Evolutionary conservation across 2,113 vertebrate genomes (phyloP).

Genomic region (Bubo blakistoni): DNA sequence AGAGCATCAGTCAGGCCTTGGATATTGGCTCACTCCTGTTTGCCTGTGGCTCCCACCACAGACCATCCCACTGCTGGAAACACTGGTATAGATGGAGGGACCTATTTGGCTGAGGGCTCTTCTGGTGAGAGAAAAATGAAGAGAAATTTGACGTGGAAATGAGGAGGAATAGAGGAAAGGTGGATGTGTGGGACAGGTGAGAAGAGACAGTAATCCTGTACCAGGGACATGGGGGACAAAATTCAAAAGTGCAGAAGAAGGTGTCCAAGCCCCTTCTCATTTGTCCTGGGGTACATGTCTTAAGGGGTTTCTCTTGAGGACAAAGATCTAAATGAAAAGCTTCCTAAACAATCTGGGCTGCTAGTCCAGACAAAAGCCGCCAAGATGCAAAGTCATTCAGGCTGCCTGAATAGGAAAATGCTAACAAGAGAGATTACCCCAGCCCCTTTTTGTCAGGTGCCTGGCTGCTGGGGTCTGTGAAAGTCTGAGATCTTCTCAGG

Average conservation of each 20-base stretch:
- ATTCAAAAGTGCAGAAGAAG: not conserved
- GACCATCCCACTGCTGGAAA: not conserved
- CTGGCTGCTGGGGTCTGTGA: not conserved
- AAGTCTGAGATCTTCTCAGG: not conserved
- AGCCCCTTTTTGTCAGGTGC: not conserved
- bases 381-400: not conserved
- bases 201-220: not conserved
- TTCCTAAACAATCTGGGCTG: not conserved
- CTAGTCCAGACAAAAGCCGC: not conserved
- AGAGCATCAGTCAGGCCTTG: not conserved
- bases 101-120: not conserved
- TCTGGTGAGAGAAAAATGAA: not conserved
- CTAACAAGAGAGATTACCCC: not conserved
- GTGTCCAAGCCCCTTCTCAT: not conserved
- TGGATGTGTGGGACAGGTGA: not conserved
- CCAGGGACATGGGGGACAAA: not conserved
- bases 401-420: not conserved
- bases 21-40: not conserved
- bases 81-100: not conserved
- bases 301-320: not conserved
- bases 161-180: not conserved
- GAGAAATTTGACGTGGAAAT: not conserved
- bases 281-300: not conserved
- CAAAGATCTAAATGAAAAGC: conserved; percentile 14
- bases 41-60: not conserved